Conservation (phyloP, 2,797 vertebrate genomes). For the Acipenser ruthenus region DNA sequence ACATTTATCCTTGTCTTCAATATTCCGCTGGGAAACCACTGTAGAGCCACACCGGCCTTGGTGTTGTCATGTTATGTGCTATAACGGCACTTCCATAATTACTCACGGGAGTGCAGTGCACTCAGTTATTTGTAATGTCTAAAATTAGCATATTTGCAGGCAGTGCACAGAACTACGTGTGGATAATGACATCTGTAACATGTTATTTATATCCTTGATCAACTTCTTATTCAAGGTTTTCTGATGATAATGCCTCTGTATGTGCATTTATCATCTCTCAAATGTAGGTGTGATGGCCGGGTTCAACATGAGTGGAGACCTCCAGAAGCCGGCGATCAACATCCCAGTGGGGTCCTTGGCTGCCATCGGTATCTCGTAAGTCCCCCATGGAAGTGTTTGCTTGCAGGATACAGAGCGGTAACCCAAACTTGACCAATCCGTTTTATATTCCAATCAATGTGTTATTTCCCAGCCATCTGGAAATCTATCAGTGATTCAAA, state of each 20-base stretch:
- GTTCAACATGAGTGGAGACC: slow-evolving; percentile 97
- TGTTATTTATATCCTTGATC: slow-evolving; percentile 57
- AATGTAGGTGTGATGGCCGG: slow-evolving; percentile 92
- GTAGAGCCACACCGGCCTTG: no score
- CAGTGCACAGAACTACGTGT: no score
- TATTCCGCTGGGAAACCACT: no score
- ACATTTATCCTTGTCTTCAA: no score
- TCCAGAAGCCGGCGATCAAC: slow-evolving; percentile 78
- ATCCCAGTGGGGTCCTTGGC: slow-evolving; percentile 89
- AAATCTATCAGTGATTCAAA: slow-evolving; percentile 32
- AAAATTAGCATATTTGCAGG: no score
- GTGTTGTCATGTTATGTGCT: no score
- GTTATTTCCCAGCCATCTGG: slow-evolving; percentile 27
- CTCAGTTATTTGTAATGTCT: no score
- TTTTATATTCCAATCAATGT: slow-evolving; percentile 26
- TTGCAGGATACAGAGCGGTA: slow-evolving; percentile 27
- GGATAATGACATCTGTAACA: slow-evolving; percentile 25
- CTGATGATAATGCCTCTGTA: no score
- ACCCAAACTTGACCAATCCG: slow-evolving; percentile 30
- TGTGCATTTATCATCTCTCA: slow-evolving; percentile 3
- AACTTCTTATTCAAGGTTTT: slow-evolving; percentile 26
- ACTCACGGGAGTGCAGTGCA: no score
- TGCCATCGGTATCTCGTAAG: slow-evolving; percentile 90
- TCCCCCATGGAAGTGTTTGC: slow-evolving; percentile 27
- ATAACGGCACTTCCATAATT: no score